Percentiles rank a stretch among this genome's conserved stretches.
These are phyloP conservation scores for Ictidomys tridecemlineatus DNA, from an alignment of 2,113 vertebrate genomes.

Conservation along the genomic window DNA sequence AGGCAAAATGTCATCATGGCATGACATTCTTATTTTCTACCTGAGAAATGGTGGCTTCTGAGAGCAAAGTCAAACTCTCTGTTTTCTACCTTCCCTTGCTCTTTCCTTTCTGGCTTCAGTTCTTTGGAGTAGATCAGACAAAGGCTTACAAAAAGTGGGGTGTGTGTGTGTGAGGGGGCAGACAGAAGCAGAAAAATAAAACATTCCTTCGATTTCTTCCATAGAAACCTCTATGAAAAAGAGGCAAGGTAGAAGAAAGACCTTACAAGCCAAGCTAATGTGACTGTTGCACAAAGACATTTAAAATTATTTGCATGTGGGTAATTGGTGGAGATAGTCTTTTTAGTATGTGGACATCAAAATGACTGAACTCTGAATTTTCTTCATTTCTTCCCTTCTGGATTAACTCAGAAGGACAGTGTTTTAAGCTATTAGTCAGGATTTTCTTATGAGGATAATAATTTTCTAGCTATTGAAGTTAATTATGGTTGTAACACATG, in stretches of 20 bases:
- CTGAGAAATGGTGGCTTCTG: slow-evolving; percentile 65
- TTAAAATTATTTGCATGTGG: neutral
- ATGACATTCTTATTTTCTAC: slow-evolving; percentile 74
- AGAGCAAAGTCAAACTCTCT: neutral
- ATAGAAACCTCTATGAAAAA: slow-evolving; percentile 44
- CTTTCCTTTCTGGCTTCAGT: slow-evolving; percentile 8
- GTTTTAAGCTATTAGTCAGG: neutral
- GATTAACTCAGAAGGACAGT: slow-evolving; percentile 56
- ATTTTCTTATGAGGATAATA: slow-evolving; percentile 53
- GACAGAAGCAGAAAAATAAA: neutral
- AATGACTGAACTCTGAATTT: slow-evolving; percentile 38
- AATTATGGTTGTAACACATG: slow-evolving; percentile 62
- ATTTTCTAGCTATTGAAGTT: slow-evolving; percentile 59
- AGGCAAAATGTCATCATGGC: slow-evolving; percentile 71
- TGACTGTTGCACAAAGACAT: neutral
- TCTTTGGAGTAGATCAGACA: slow-evolving; percentile 51
- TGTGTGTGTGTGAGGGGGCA: too few species aligned
- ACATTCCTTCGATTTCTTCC: neutral
- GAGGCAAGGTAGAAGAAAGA: neutral
- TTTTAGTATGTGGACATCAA: neutral
- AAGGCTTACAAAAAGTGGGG: slow-evolving; percentile 22
- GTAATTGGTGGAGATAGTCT: neutral
- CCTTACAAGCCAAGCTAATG: neutral
- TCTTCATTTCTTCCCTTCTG: neutral
- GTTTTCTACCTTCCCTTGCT: neutral